A percentile compares a stretch with the other conserved stretches of the same genome.
These are phyloP conservation scores for Ramphastos sulfuratus DNA, from an alignment of 2,113 vertebrate genomes.

Conservation along the genomic window DNA sequence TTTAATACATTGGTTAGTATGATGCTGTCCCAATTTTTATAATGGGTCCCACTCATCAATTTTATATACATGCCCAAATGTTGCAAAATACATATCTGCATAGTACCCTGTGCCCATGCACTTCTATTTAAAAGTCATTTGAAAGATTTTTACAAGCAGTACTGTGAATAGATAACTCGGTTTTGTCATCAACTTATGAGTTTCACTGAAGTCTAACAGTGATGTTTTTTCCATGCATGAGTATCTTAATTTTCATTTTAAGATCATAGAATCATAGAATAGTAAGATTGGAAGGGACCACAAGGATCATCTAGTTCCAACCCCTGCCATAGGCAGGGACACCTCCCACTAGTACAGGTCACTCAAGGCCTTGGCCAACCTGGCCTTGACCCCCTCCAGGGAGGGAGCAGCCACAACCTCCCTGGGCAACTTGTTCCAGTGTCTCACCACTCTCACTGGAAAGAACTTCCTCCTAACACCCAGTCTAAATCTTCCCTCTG, in stretches of 20 bases:
- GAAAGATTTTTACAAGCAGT: not conserved
- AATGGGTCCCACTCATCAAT: slow-evolving; percentile 4
- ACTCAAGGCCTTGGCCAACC: no score
- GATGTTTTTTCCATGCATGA: not conserved
- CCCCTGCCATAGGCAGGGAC: no score
- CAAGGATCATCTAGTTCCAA: no score
- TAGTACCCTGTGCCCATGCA: not conserved
- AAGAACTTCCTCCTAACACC: no score
- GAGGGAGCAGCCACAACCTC: no score
- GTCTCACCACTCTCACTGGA: no score
- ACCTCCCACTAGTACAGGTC: no score
- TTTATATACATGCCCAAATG: not conserved
- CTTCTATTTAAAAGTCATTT: not conserved
- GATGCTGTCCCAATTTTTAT: not conserved
- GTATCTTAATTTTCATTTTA: not conserved
- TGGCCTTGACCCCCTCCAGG: no score
- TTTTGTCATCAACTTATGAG: not conserved
- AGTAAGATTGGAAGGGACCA: no score
- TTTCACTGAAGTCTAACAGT: not conserved
- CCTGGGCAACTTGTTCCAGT: no score
- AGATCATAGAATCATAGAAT: not conserved
- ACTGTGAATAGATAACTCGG: not conserved
- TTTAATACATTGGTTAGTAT: not conserved
- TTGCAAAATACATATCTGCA: not conserved
- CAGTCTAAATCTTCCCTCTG: no score